phyloP scores from a whole-genome alignment of 2,797 vertebrate species.

The Gymnocypris eckloni region DNA sequence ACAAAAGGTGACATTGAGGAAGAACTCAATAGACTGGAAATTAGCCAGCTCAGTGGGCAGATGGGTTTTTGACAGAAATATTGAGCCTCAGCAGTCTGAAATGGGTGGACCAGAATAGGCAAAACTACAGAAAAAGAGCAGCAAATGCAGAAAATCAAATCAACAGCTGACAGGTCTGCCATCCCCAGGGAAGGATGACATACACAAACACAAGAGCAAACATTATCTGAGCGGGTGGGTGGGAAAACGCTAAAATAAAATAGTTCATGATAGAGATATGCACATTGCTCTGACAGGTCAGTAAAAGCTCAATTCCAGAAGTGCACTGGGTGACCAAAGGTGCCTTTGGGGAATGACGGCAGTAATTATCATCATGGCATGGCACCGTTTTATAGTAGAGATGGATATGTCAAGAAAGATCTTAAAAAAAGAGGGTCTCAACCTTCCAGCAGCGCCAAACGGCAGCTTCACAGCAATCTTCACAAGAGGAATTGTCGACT shows the following conservation, averaged over 20 bases:
- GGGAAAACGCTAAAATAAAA: constrained; percentile 22
- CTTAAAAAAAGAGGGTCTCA: constrained; percentile 16
- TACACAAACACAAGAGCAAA: constrained; percentile 32
- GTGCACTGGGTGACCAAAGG: constrained; percentile 26
- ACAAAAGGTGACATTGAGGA: constrained; percentile 34
- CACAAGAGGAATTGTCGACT: constrained; percentile 5
- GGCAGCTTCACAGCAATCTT: constrained; percentile 15
- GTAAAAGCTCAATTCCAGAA: constrained; percentile 35
- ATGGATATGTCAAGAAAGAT: constrained; percentile 52
- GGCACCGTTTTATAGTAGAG: constrained; percentile 20
- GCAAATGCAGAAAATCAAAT: constrained; percentile 33
- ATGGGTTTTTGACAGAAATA: constrained; percentile 39
- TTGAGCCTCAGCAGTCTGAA: constrained; percentile 1
- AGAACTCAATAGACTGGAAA: constrained; percentile 2
- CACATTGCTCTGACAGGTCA: constrained; percentile 43
- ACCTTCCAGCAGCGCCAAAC: background rate
- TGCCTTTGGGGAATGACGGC: constrained; percentile 36
- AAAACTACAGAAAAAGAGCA: constrained; percentile 14
- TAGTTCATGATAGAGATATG: constrained; percentile 26
- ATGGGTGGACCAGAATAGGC: background rate
- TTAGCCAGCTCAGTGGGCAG: constrained; percentile 24
- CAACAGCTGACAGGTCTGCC: constrained; percentile 26
- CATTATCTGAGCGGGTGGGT: constrained; percentile 31
- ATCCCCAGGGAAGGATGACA: background rate
- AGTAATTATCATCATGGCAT: constrained; percentile 47